Evolutionary conservation across 2,113 vertebrate species (phyloP).

Genomic region (Canis aureus): DNA sequence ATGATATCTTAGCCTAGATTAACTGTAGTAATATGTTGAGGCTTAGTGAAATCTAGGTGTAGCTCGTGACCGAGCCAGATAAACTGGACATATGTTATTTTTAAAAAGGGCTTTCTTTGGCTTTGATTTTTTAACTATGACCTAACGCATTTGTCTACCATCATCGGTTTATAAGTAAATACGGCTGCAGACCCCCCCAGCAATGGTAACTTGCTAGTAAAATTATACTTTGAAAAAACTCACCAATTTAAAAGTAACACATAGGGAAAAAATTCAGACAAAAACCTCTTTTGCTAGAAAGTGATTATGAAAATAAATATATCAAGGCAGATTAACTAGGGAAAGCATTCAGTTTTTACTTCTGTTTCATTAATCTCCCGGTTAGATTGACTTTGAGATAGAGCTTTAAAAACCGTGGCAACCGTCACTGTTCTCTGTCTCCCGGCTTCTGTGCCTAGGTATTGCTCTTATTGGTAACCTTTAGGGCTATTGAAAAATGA

Average conservation of each 20-base stretch:
- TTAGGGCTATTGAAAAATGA: slow-evolving; percentile 64
- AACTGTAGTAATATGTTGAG: slow-evolving; percentile 22
- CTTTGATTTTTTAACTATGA: slow-evolving; percentile 2
- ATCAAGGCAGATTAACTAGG: not conserved
- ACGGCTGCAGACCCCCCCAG: not conserved
- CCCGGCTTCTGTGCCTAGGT: not conserved
- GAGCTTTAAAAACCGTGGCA: slow-evolving; percentile 25
- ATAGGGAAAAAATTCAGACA: not conserved
- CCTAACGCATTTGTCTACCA: not conserved
- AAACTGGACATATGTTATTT: not conserved
- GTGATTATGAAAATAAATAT: not conserved
- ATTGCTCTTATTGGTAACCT: not conserved
- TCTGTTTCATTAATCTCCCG: not conserved
- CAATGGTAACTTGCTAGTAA: not conserved
- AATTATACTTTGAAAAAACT: not conserved
- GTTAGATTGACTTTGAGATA: not conserved
- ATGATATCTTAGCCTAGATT: slow-evolving; percentile 37
- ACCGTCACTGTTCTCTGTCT: slow-evolving; percentile 22
- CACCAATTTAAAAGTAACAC: not conserved
- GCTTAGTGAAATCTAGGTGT: not conserved
- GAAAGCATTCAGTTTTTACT: not conserved
- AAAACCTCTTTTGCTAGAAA: slow-evolving; percentile 20
- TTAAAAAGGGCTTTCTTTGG: not conserved
- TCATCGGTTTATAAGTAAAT: not conserved
- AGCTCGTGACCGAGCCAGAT: not conserved